Conservation (phyloP, 2,888 invertebrate genomes). For the Nebria brevicollis region DNA sequence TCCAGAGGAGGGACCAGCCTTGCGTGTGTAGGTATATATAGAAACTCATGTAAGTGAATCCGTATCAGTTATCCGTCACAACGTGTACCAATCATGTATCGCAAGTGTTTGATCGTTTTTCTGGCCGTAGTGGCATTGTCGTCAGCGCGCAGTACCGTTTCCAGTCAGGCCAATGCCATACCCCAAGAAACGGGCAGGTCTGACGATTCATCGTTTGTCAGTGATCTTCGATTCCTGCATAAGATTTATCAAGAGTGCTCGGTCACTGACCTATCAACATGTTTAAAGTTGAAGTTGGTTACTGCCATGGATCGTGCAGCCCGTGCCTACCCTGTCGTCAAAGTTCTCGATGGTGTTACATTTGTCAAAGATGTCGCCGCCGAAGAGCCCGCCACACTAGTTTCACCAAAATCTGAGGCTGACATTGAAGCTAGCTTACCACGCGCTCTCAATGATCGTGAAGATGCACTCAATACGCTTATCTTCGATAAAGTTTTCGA, state of each 20-base stretch:
- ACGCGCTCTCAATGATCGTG: slow-evolving; percentile 76
- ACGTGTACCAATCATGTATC: slow-evolving; percentile 63
- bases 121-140: slow-evolving; percentile 67
- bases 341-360: slow-evolving; percentile 78
- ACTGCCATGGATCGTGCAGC: slow-evolving; percentile 80
- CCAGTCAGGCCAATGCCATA: slow-evolving; percentile 62
- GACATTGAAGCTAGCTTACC: slow-evolving; percentile 79
- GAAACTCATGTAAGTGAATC: slow-evolving; percentile 61
- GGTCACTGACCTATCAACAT: slow-evolving; percentile 74
- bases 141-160: slow-evolving; percentile 67
- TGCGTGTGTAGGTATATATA: slow-evolving; percentile 55
- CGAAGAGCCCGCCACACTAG: slow-evolving; percentile 60
- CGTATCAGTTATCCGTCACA: slow-evolving; percentile 58
- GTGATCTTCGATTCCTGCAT: slow-evolving; percentile 78
- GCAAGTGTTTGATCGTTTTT: slow-evolving; percentile 69
- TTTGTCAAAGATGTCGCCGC: slow-evolving; percentile 72
- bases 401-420: slow-evolving; percentile 65
- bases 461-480: slow-evolving; percentile 77
- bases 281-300: slow-evolving; percentile 82
- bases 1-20: slow-evolving; percentile 57
- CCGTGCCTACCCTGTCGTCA: slow-evolving; percentile 70
- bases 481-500: slow-evolving; percentile 78
- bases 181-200: slow-evolving; percentile 56
- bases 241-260: slow-evolving; percentile 86
- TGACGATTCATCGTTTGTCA: slow-evolving; percentile 63